Evolutionary conservation across 2,888 invertebrate genomes (phyloP).

Genomic region (Keiferia lycopersicella): DNA sequence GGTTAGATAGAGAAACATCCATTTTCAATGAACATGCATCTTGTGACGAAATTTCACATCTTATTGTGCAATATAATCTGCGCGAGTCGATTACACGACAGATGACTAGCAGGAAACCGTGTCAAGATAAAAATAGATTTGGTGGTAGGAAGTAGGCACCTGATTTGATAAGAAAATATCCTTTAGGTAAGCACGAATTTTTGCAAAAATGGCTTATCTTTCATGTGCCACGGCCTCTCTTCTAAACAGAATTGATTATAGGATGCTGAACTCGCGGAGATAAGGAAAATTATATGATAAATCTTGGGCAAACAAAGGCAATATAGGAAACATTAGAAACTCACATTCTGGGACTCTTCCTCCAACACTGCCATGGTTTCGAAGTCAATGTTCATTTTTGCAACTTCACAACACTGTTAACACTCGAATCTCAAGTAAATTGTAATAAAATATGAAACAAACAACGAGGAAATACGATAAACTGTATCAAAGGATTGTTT

Average conservation of each 20-base stretch:
- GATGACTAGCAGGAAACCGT: constrained; percentile 39
- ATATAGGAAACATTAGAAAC: constrained; percentile 47
- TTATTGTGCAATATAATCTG: constrained; percentile 54
- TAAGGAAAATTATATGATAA: background rate
- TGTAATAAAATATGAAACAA: constrained; percentile 68
- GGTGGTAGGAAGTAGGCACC: constrained; percentile 34
- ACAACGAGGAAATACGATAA: constrained; percentile 79
- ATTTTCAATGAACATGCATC: background rate
- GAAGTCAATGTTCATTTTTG: constrained; percentile 80
- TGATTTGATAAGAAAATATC: constrained; percentile 22
- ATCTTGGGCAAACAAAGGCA: constrained; percentile 49
- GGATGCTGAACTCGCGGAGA: background rate
- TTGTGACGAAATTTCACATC: background rate
- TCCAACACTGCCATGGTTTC: constrained; percentile 84
- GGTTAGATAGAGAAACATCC: background rate
- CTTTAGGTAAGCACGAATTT: background rate
- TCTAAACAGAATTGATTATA: background rate
- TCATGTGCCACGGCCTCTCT: background rate
- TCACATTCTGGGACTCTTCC: constrained; percentile 82
- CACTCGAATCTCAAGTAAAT: constrained; percentile 41
- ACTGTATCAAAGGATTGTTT: constrained; percentile 83
- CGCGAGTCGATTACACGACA: constrained; percentile 35
- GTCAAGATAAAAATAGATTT: constrained; percentile 41
- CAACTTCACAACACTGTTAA: constrained; percentile 35
- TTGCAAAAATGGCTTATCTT: background rate